Evolutionary conservation across 1,140 invertebrate genomes (phyloP).

Genomic region (Ridgeia piscesae): DNA sequence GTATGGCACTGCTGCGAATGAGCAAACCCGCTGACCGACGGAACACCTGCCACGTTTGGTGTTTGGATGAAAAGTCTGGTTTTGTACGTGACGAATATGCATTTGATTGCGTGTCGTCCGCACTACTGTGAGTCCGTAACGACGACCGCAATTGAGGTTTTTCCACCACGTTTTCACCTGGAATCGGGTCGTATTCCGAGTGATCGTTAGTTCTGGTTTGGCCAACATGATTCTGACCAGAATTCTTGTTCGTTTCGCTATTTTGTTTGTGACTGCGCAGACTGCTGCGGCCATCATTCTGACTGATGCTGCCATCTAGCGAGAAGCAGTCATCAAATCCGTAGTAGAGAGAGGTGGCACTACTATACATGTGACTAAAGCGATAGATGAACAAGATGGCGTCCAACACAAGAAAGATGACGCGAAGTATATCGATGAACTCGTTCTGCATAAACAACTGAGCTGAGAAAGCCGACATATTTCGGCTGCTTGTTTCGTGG

Average conservation of each 20-base stretch:
- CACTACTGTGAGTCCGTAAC: not conserved
- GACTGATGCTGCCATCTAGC: not conserved
- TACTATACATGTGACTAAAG: slow-evolving; percentile 23
- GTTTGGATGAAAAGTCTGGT: not conserved
- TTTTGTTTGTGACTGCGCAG: not conserved
- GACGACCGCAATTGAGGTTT: not conserved
- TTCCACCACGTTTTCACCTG: not conserved
- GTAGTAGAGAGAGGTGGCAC: not conserved
- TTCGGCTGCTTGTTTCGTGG: not conserved
- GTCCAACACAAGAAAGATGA: slow-evolving; percentile 27
- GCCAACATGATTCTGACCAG: slow-evolving; percentile 9
- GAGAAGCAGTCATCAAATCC: slow-evolving; percentile 22
- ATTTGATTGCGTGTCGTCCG: not conserved
- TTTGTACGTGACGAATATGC: not conserved
- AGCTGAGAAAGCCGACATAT: not conserved
- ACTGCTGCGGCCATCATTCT: not conserved
- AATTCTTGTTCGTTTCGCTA: slow-evolving; percentile 6
- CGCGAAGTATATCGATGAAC: slow-evolving; percentile 14
- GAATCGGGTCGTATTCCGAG: slow-evolving; percentile 8
- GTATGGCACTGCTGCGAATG: slow-evolving; percentile 16
- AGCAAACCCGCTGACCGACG: not conserved
- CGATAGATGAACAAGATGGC: slow-evolving; percentile 29
- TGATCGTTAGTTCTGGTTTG: not conserved
- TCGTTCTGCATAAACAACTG: not conserved
- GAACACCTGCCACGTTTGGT: not conserved